Base-by-base conservation (phyloP, 1,140 invertebrate species). In the Pogonognathellus flavescens region DNA sequence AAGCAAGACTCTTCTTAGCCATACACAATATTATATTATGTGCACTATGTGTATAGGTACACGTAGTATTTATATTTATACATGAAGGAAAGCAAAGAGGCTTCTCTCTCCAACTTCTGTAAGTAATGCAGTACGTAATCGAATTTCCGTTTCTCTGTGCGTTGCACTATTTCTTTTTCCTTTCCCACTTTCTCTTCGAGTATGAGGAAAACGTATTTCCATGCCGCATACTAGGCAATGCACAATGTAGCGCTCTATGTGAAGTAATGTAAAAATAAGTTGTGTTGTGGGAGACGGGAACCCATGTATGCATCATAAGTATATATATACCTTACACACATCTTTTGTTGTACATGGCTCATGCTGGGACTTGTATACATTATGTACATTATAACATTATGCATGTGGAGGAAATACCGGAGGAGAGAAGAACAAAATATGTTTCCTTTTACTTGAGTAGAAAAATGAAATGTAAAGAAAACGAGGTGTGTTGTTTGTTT, bases 61-160 rank as follows among this genome's bases (percentile, higher is more conserved):
- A 22, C 25, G 31, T 25, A 49, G 11, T 22, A 72, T 72, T 72
- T 72, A 72, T 72, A 72, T 72, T 49, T n/a, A n/a, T n/a, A n/a
- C n/a, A n/a, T n/a, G n/a, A n/a, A n/a, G 10, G 70, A 41, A 76
- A 50, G 70, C 41, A 50, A 41, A 76, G 70, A 9, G 53, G 25
- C 70, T 41, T 0, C 70, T 76, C 70, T 76, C 70, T 76, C 70
- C 70, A 76, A 76, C 41, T 76, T 76, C 22, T 76, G 70, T 76
- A 76, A 76, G 70, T 76, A 76, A 76, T 76, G 70, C 31, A n/a
- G 70, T 76, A 50, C 41, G 70, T 76, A 76, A 76, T 76, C 70
- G 70, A 76, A 76, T 76, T 76, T 76, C 70, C 70, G 70, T 41
- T 31, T 57, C n/a, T 76, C 31, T 76, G 41, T 50, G 41, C 70